Base-by-base conservation (phyloP, 1,140 invertebrate genomes). In the Pissodes strobi region DNA sequence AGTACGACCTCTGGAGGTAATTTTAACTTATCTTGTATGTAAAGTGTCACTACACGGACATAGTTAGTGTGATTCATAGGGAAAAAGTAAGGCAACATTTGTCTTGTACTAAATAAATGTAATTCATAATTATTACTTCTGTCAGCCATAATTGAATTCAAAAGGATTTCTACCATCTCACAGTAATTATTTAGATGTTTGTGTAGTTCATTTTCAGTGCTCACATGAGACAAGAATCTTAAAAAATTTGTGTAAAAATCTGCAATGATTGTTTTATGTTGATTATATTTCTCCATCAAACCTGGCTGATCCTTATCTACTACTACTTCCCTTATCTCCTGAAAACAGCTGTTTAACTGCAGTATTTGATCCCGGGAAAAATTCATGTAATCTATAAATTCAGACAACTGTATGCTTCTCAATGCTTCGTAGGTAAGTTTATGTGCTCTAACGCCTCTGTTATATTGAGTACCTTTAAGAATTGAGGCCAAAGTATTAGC, bases 21-120 rank as follows among this genome's bases (percentile, higher is more conserved):
- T n/a, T n/a, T n/a, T n/a, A n/a, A n/a, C 68, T 68, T 48, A 63
- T 70, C 61, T 38, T 61, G 46, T 68, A 69, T 59, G 45, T 71
- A 67, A 61, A 67, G 64, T 39, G 67, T 66, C 37, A 69, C 64
- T 41, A 51, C 66, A 43, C 66, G 66, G 66, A 66, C 63, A 39
- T 67, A 69, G 38, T 62, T 55, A n/a, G 49, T 63, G 52, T 56
- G 58, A 52, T 67, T 61, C 51, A 49, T 61, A n/a, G n/a, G n/a
- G n/a, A n/a, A n/a, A n/a, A 43, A 25, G 17, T 60, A 60, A 43
- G 53, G 52, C 64, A 63, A 63, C 18, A 64, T 51, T 64, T 67
- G 65, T 52, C 51, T 3, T 5, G 9, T 9, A 27, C 4, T 5
- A 3, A 27, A 27, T 27, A 27, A 27, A 67, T 67, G 61, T 52